Evolutionary conservation across 53 echinoderm and acorn worm species (phyloP).

Genomic region (Antedon mediterranea): DNA sequence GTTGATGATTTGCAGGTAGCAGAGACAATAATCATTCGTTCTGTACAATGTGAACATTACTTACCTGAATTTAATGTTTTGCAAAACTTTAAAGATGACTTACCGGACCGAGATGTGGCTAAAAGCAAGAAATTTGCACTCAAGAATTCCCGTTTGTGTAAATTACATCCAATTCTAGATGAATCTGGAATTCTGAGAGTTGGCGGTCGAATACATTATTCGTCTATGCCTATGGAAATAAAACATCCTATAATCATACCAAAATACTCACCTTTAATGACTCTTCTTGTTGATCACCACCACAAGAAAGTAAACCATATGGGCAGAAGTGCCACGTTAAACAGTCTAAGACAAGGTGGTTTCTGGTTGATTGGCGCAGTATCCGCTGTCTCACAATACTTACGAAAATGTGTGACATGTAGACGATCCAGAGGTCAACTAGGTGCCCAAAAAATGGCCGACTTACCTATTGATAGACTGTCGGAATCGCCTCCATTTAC

Average conservation of each 20-base stretch:
- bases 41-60: conserved; percentile 18
- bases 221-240: not conserved
- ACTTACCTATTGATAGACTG: conserved; percentile 13
- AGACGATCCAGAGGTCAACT: conserved; percentile 4
- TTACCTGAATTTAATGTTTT: conserved; percentile 12
- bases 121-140: too few relatives aligned
- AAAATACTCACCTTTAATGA: conserved; percentile 8
- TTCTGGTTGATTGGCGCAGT: conserved; percentile 17
- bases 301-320: conserved; percentile 34
- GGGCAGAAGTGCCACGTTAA: conserved; percentile 33
- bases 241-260: conserved; percentile 15
- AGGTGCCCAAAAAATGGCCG: conserved; percentile 11
- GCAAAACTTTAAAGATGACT: not conserved
- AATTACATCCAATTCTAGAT: conserved; percentile 29
- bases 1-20: conserved; percentile 21
- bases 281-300: conserved; percentile 17
- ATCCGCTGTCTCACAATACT: conserved; percentile 2
- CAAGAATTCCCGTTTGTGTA: too few relatives aligned
- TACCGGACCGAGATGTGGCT: too few relatives aligned
- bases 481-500: conserved; percentile 15
- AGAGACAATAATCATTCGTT: conserved; percentile 14
- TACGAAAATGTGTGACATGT: conserved; percentile 9
- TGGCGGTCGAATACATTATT: conserved; percentile 24
- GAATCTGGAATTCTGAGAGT: conserved; percentile 19
- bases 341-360: conserved; percentile 16